phyloP scores from a whole-genome alignment of 1,140 invertebrate species.

The Ditylenchus dipsaci region DNA sequence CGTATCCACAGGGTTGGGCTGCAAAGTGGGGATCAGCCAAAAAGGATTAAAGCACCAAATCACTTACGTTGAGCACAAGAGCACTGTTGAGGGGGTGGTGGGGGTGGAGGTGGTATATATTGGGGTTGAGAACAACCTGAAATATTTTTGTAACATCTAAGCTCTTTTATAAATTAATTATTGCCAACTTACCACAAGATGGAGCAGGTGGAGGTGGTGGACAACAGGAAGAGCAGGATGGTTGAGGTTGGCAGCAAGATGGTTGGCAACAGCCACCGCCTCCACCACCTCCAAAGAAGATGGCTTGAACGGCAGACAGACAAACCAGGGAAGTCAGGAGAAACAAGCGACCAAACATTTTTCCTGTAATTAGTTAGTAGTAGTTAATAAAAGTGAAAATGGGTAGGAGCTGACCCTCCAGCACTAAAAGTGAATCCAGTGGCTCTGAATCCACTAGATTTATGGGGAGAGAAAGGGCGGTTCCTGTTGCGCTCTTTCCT shows the following conservation, averaged over 20 bases:
- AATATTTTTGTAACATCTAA: not conserved
- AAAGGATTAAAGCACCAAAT: not conserved
- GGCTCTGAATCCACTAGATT: too few species aligned
- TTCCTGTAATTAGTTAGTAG: too few species aligned
- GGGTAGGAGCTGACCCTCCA: too few species aligned
- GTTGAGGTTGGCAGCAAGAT: not conserved
- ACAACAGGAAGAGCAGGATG: not conserved
- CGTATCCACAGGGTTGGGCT: slow-evolving; percentile 2
- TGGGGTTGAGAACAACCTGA: not conserved
- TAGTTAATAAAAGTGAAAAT: too few species aligned
- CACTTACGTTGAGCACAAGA: slow-evolving; percentile 2
- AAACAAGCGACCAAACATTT: too few species aligned
- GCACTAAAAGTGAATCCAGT: too few species aligned
- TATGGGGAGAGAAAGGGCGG: too few species aligned
- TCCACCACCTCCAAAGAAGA: slow-evolving; percentile 26
- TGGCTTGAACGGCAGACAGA: not conserved
- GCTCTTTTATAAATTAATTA: too few species aligned
- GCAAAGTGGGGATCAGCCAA: not conserved
- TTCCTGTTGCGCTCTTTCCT: not conserved
- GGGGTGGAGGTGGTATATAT: not conserved
- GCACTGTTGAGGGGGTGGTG: slow-evolving; percentile 10
- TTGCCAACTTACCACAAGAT: slow-evolving; percentile 2
- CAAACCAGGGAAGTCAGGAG: not conserved
- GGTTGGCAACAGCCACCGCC: slow-evolving; percentile 13
- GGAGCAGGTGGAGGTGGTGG: slow-evolving; percentile 5